Base-by-base conservation (phyloP, 2,113 vertebrate genomes). In the Phaethornis superciliosus region DNA sequence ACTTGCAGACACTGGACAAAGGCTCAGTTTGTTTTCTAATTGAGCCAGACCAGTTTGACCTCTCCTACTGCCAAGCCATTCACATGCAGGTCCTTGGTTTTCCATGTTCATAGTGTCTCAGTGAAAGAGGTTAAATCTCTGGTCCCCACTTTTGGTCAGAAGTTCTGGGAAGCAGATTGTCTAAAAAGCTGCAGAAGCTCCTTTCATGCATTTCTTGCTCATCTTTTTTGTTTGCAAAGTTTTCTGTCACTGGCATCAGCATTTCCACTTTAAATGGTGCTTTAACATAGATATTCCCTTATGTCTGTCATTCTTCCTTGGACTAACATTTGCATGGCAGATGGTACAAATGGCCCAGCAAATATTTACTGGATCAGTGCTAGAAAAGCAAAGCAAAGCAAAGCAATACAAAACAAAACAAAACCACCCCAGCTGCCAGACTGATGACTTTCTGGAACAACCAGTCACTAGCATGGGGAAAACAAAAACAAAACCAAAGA, bases 321-420 rank as follows among this genome's bases (percentile, higher is more conserved):
- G 97, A 97, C 69, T 92, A 96, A 90, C 93, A 96, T 97, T 97
- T 97, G 90, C 86, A 86, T 94, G 97, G 96, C 98, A 98, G 98
- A 98, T 98, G 98, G 97, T 55, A 24, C 92, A 97, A 98, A 98
- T 97, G 97, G 97, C 93, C 97, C 95, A 95, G 97, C 96, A 97
- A 98, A 97, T 96, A 97, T 95, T 97, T 97, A 96, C 96, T 96
- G 95, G 97, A 97, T 97, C 96, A 91, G 86, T 81, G 95, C 94
- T 96, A 93, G 82, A 90, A 97, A 97, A 93, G 80, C 11, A 85
- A 90, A 90, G 72, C 55, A 91, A 75, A 78, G 11, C 78, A 84
- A 93, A 81, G 7, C 69, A 92, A 40, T 40, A 47, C 19, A 47
- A 76, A 91, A 27, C 55, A 94, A 96, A 92, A 93, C 71, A 81